Evolutionary conservation across 2,888 invertebrate genomes (phyloP).

Genomic region (Anagyrus pseudococci): DNA sequence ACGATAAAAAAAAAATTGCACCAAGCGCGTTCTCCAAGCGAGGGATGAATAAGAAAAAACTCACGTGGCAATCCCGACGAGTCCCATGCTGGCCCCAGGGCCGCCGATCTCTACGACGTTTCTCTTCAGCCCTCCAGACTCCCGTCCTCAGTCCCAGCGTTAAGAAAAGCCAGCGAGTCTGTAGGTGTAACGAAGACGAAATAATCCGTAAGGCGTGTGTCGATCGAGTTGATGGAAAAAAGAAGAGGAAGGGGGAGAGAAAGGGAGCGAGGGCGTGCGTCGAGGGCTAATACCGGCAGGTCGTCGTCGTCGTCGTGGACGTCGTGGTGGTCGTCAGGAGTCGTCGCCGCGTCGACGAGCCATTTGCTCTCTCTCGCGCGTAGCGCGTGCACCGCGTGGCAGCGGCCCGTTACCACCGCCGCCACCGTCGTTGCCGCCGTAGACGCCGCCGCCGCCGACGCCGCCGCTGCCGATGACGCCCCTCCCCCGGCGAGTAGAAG

Average conservation of each 20-base stretch:
- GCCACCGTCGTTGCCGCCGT: too few species aligned
- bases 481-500: too few species aligned
- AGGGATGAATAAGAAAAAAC: too few species aligned
- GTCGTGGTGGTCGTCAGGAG: constrained; percentile 44
- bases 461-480: too few species aligned
- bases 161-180: not conserved
- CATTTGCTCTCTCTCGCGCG: constrained; percentile 38
- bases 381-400: constrained; percentile 45
- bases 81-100: constrained; percentile 25
- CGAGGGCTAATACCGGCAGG: constrained; percentile 1
- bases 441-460: too few species aligned
- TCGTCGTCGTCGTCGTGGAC: constrained; percentile 39
- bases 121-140: not conserved
- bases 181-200: not conserved
- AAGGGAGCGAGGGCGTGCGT: not conserved
- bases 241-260: not conserved
- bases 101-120: not conserved
- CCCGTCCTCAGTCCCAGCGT: not conserved
- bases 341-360: constrained; percentile 41
- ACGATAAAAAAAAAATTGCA: too few species aligned
- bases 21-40: too few species aligned
- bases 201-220: not conserved
- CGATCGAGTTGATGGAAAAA: not conserved
- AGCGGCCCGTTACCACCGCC: too few species aligned
- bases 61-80: constrained; percentile 37